Evolutionary conservation across 1,140 invertebrate genomes (phyloP).

Genomic region (Bombus polaris): DNA sequence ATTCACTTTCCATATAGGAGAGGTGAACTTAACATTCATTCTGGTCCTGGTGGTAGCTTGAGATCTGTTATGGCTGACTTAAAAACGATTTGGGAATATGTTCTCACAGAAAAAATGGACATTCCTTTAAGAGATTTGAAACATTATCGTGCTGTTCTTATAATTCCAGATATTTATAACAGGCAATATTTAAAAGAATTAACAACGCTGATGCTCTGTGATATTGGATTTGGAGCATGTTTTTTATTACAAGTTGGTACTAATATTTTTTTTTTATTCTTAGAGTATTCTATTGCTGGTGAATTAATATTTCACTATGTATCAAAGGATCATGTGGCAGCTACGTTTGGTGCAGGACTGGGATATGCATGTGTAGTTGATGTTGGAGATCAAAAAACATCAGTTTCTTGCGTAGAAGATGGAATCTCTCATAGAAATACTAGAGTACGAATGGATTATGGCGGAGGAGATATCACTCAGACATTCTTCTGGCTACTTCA

Average conservation of each 20-base stretch:
- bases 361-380: slow-evolving; percentile 97
- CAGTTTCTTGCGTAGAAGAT: slow-evolving; percentile 97
- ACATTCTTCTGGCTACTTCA: slow-evolving; percentile 93
- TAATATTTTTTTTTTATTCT: neutral
- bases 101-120: slow-evolving; percentile 89
- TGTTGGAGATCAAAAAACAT: slow-evolving; percentile 97
- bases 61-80: slow-evolving; percentile 92
- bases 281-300: neutral
- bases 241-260: slow-evolving; percentile 91
- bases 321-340: slow-evolving; percentile 93
- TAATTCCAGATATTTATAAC: slow-evolving; percentile 96
- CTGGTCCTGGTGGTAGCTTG: slow-evolving; percentile 91
- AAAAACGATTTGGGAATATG: slow-evolving; percentile 93
- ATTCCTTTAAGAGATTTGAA: slow-evolving; percentile 90
- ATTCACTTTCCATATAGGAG: slow-evolving; percentile 94
- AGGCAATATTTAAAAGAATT: slow-evolving; percentile 93
- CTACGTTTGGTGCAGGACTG: slow-evolving; percentile 96
- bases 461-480: slow-evolving; percentile 94
- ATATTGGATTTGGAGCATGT: slow-evolving; percentile 94
- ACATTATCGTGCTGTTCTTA: slow-evolving; percentile 92
- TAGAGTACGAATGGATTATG: slow-evolving; percentile 92
- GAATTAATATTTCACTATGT: slow-evolving; percentile 8
- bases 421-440: slow-evolving; percentile 95
- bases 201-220: slow-evolving; percentile 90
- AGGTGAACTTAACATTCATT: slow-evolving; percentile 94